A percentile compares a stretch with the other conserved stretches of the same genome.
These are phyloP conservation scores for Chromis chromis DNA, from an alignment of 2,797 vertebrate species.

Conservation along the genomic window DNA sequence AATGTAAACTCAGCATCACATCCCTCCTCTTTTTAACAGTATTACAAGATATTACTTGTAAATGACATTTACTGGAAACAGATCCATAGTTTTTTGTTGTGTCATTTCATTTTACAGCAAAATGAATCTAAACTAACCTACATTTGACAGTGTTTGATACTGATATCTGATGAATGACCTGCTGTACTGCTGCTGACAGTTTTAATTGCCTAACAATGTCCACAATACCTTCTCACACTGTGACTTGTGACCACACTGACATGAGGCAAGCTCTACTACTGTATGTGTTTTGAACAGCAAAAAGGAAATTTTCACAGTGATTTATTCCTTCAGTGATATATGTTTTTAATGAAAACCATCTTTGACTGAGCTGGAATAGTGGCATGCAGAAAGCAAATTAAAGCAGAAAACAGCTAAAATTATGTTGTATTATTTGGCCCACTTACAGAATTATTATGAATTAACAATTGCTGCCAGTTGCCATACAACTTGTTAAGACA, in stretches of 20 bases:
- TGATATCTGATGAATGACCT: neutral
- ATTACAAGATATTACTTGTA: neutral
- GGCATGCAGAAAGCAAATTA: no score
- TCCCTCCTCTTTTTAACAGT: neutral
- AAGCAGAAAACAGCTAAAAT: no score
- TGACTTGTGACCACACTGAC: neutral
- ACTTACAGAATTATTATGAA: no score
- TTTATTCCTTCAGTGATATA: neutral
- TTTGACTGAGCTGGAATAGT: neutral
- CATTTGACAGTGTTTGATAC: no score
- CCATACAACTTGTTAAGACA: neutral
- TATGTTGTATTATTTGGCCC: no score
- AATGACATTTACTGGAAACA: neutral
- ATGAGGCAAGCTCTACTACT: neutral
- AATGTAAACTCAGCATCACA: neutral
- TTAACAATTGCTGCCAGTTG: no score
- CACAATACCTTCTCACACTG: neutral
- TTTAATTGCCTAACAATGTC: neutral
- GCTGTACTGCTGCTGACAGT: neutral
- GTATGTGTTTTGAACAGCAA: neutral
- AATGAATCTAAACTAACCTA: neutral
- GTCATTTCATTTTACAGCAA: no score
- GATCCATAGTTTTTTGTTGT: neutral
- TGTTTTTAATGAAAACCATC: neutral
- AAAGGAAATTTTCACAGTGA: neutral